Conservation (phyloP, 2,113 vertebrate genomes). For the Gila orcuttii region DNA sequence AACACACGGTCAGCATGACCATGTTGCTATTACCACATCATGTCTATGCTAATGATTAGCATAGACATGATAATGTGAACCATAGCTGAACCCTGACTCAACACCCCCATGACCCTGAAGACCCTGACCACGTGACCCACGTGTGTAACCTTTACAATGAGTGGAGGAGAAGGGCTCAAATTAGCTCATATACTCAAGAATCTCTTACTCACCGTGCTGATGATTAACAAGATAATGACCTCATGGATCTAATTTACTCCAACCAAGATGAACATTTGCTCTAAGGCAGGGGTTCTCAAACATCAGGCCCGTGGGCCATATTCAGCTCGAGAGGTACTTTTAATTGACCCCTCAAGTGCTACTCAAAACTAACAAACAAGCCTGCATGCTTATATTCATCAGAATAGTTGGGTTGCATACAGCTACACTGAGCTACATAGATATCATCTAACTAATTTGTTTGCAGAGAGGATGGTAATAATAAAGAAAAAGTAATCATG, state of each 20-base stretch:
- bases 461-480: background rate
- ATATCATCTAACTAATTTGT: background rate
- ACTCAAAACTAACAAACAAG: background rate
- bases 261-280: background rate
- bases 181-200: slow-evolving; percentile 12
- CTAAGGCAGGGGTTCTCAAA: background rate
- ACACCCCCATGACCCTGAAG: slow-evolving; percentile 55
- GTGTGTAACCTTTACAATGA: slow-evolving; percentile 6
- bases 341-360: background rate
- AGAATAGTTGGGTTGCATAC: background rate
- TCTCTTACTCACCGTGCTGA: background rate
- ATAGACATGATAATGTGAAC: too few relatives aligned
- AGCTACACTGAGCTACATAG: background rate
- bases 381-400: background rate
- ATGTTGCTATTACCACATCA: background rate
- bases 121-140: too few relatives aligned
- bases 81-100: slow-evolving; percentile 70
- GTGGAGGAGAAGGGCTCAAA: slow-evolving; percentile 20
- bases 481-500: background rate
- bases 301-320: background rate
- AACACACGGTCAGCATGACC: slow-evolving; percentile 15
- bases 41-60: slow-evolving; percentile 72
- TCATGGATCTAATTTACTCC: slow-evolving; percentile 1
- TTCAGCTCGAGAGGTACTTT: background rate
- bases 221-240: background rate